Conservation (phyloP, 92 coral and sea anemone species). For the Paramuricea clavata region DNA sequence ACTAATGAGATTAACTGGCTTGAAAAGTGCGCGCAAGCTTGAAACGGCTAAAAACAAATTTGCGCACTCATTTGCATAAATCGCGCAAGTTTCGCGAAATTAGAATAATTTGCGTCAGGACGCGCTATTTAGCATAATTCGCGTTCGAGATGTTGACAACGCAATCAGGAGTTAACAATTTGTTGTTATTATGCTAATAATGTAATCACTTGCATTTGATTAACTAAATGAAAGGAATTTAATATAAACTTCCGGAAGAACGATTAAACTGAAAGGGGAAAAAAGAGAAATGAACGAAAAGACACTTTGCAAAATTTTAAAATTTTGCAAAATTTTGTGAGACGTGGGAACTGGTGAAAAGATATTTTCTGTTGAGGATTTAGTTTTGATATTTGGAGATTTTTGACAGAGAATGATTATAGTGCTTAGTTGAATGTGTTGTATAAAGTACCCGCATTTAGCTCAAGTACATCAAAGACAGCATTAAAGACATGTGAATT, state of each 20-base stretch:
- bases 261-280: background rate
- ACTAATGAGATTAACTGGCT: constrained; percentile 15
- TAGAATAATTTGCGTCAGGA: background rate
- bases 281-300: background rate
- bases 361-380: background rate
- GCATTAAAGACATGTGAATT: constrained; percentile 57
- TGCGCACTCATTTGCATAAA: background rate
- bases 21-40: background rate
- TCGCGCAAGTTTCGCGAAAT: background rate
- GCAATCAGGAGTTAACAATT: constrained; percentile 43
- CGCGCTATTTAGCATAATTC: background rate
- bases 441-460: constrained; percentile 41
- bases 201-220: constrained; percentile 35
- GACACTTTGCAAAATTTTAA: background rate
- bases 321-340: background rate
- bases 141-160: constrained; percentile 33
- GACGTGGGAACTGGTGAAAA: background rate
- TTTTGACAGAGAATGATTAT: background rate
- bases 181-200: constrained; percentile 39
- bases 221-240: constrained; percentile 36
- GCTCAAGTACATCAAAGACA: constrained; percentile 29
- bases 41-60: constrained; percentile 5
- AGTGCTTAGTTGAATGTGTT: background rate
- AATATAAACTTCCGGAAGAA: constrained; percentile 29
- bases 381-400: background rate